Conservation (phyloP, 2,797 vertebrate genomes). For the Bradypodion ventrale region DNA sequence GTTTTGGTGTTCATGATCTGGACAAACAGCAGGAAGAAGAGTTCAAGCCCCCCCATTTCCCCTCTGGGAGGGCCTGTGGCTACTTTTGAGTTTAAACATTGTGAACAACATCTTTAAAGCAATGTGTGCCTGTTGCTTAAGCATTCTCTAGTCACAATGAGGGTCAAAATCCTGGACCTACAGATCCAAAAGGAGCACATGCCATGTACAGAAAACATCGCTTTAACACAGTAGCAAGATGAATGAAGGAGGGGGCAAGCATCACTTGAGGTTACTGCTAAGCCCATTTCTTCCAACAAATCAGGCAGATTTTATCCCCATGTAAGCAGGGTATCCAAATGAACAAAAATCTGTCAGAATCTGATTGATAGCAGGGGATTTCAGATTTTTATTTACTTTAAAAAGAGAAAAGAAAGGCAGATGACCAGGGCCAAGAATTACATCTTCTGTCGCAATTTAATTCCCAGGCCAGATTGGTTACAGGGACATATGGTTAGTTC, state of each 20-base stretch:
- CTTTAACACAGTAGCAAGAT: background rate
- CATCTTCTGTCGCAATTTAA: background rate
- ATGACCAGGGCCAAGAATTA: background rate
- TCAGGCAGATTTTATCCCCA: background rate
- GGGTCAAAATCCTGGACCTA: background rate
- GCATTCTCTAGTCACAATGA: background rate
- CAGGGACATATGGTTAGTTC: background rate
- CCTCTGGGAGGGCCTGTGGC: background rate
- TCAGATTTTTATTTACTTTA: background rate
- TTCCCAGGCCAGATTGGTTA: background rate
- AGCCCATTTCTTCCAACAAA: background rate
- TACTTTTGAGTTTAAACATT: no score
- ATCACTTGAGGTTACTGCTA: background rate
- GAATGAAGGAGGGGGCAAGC: no score
- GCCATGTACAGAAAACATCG: background rate
- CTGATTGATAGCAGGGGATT: background rate
- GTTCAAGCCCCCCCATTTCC: background rate
- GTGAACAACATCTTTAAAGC: no score
- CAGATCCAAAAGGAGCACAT: background rate
- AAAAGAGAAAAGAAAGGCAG: background rate
- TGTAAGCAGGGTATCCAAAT: background rate
- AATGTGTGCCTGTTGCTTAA: no score
- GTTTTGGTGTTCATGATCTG: no score
- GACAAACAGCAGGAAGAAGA: background rate
- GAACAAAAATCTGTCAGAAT: background rate